Evolutionary conservation across 2,888 invertebrate genomes (phyloP).

Genomic region (Lasioglossum marginatum): DNA sequence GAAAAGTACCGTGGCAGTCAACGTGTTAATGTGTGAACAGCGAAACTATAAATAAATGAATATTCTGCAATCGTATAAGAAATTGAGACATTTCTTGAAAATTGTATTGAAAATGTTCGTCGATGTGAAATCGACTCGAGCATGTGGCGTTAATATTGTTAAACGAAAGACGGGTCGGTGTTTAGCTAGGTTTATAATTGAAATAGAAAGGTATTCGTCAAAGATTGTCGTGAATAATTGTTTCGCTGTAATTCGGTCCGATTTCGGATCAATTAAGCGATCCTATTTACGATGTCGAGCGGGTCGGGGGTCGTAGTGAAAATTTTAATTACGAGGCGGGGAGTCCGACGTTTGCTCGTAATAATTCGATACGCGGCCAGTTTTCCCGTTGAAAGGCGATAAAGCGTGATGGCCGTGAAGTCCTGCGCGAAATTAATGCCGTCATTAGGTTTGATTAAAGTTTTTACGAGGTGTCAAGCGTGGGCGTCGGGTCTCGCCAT

Average conservation of each 20-base stretch:
- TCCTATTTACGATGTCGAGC: constrained; percentile 46
- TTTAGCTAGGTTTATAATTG: neutral
- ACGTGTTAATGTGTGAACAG: too few species aligned
- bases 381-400: constrained; percentile 66
- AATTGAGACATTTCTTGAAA: neutral
- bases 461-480: constrained; percentile 78
- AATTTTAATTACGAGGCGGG: constrained; percentile 60
- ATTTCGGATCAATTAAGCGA: constrained; percentile 47
- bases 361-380: constrained; percentile 63
- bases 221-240: constrained; percentile 2
- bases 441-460: constrained; percentile 77
- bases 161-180: neutral
- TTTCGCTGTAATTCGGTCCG: constrained; percentile 30
- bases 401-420: constrained; percentile 63
- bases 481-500: constrained; percentile 70
- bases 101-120: neutral
- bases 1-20: too few species aligned
- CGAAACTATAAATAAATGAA: too few species aligned
- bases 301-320: constrained; percentile 38
- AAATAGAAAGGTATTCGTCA: neutral
- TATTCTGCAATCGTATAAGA: neutral
- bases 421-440: constrained; percentile 61
- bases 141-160: neutral
- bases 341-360: constrained; percentile 39
- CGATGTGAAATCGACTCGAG: neutral